Percentiles rank a stretch among this genome's conserved stretches.
Evolutionary conservation across 2,797 vertebrate genomes (phyloP).

Genomic region (Cygnus olor): DNA sequence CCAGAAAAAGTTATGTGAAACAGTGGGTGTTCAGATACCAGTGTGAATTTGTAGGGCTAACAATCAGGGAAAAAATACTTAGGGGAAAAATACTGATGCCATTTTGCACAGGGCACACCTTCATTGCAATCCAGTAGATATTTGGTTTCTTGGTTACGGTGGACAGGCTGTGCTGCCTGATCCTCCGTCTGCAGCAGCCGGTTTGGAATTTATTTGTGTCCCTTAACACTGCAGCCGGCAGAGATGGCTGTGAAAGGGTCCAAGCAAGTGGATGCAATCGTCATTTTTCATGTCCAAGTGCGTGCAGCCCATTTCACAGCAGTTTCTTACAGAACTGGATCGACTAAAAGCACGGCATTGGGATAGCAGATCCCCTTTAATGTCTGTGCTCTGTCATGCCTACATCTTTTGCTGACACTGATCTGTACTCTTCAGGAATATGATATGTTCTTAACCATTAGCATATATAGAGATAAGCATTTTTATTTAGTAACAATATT

Average conservation of each 20-base stretch:
- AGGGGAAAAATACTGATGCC: not conserved
- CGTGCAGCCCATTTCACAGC: not conserved
- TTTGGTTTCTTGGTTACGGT: accelerated
- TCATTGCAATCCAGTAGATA: accelerated
- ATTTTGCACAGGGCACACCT: not conserved
- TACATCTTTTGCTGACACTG: not conserved
- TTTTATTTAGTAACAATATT: not conserved
- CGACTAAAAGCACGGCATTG: not conserved
- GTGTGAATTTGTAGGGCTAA: not conserved
- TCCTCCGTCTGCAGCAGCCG: not conserved
- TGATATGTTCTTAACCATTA: accelerated
- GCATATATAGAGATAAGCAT: not conserved
- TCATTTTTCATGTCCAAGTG: not conserved
- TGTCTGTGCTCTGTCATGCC: accelerated
- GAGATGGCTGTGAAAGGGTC: not conserved
- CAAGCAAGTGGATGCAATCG: not conserved
- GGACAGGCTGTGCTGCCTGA: not conserved
- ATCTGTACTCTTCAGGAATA: accelerated
- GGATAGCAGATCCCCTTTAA: not conserved
- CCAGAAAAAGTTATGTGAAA: not conserved
- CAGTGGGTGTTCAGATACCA: not conserved
- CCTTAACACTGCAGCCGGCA: not conserved
- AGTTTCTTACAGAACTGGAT: not conserved
- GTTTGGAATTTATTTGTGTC: not conserved
- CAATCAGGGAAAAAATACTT: not conserved